These are phyloP conservation scores for Strigamia crassipes DNA, from an alignment of 2,888 invertebrate genomes.

Conservation along the genomic window DNA sequence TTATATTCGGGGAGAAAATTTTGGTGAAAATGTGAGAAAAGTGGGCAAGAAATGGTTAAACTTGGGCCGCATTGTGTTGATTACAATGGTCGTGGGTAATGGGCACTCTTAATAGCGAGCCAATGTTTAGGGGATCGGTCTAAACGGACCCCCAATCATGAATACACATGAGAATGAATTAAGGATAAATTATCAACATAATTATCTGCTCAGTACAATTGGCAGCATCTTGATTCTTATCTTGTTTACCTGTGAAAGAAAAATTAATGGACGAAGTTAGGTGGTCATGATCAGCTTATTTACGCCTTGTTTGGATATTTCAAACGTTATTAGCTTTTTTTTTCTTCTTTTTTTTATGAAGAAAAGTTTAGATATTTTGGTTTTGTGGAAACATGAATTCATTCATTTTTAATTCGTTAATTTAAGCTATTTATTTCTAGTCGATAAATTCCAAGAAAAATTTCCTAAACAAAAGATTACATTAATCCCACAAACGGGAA, in stretches of 20 bases:
- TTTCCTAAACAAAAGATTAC: no score
- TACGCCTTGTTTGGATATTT: neutral
- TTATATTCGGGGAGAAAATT: neutral
- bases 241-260: neutral
- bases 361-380: neutral
- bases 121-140: conserved; percentile 14
- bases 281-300: neutral
- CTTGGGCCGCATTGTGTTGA: conserved; percentile 36
- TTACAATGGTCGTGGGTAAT: conserved; percentile 24
- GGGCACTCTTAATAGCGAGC: conserved; percentile 12
- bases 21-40: neutral
- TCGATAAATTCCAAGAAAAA: no score
- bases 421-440: no score
- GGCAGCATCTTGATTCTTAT: conserved; percentile 10
- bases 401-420: no score
- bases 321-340: neutral
- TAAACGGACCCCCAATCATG: conserved; percentile 31
- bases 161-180: conserved; percentile 38
- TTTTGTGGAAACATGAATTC: neutral
- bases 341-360: neutral
- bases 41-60: neutral
- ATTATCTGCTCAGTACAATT: conserved; percentile 15
- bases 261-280: neutral
- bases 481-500: no score
- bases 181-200: conserved; percentile 24